Percentiles rank a stretch among this genome's conserved stretches.
Conservation (phyloP, 2,113 vertebrate species). For the Catharus fuscescens region DNA sequence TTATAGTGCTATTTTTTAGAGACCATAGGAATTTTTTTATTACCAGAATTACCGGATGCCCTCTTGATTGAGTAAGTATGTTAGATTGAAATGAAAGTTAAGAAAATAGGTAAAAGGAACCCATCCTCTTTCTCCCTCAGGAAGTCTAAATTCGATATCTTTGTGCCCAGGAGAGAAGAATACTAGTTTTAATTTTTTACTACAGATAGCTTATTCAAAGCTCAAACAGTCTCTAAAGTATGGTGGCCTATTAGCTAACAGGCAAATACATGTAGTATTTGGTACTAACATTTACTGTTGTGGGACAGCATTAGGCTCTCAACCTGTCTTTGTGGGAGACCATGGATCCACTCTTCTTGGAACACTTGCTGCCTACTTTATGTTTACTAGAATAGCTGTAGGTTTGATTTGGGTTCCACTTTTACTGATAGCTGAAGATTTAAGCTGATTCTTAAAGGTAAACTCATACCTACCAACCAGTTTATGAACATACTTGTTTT, state of each 20-base stretch:
- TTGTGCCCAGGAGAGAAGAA: not conserved
- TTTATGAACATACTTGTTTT: not conserved
- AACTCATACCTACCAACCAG: not conserved
- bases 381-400: not conserved
- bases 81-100: not conserved
- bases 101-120: not conserved
- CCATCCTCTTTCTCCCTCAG: not conserved
- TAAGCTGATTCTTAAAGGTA: not conserved
- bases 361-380: not conserved
- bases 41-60: not conserved
- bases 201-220: not conserved
- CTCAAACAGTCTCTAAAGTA: not conserved
- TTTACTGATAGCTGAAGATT: not conserved
- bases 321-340: not conserved
- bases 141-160: not conserved
- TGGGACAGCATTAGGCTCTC: not conserved
- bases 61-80: not conserved
- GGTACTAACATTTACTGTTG: not conserved
- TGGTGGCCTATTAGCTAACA: not conserved
- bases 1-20: not conserved
- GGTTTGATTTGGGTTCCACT: not conserved
- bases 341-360: not conserved
- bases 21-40: not conserved
- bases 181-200: not conserved
- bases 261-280: not conserved